These are phyloP conservation scores for Cryptosula pallasiana DNA, from an alignment of 2,888 invertebrate genomes.

Conservation along the genomic window DNA sequence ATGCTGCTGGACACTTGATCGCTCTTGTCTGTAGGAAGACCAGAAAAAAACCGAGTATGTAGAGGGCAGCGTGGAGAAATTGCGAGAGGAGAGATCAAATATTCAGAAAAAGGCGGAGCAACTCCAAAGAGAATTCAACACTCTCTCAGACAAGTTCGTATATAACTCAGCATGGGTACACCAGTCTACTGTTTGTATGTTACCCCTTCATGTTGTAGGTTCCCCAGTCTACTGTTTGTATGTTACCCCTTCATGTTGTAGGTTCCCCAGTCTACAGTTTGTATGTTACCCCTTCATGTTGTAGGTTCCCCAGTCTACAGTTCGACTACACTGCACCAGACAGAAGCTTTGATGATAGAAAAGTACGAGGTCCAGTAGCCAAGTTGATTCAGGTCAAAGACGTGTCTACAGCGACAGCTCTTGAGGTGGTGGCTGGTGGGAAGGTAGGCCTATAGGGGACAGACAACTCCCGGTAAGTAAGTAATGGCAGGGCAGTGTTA, in stretches of 20 bases:
- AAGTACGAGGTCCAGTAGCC: slow-evolving; percentile 71
- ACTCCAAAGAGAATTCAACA: slow-evolving; percentile 60
- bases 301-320: slow-evolving; percentile 53
- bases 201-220: neutral
- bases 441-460: slow-evolving; percentile 63
- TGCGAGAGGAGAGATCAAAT: slow-evolving; percentile 57
- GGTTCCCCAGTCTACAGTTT: slow-evolving; percentile 59
- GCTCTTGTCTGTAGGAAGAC: slow-evolving; percentile 56
- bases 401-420: slow-evolving; percentile 66
- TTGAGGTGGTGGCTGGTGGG: slow-evolving; percentile 80
- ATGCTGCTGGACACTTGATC: too few species aligned
- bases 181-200: neutral
- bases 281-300: slow-evolving; percentile 30
- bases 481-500: too few species aligned
- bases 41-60: slow-evolving; percentile 57
- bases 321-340: slow-evolving; percentile 76
- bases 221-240: neutral
- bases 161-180: neutral
- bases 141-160: slow-evolving; percentile 57
- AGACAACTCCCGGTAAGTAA: too few species aligned
- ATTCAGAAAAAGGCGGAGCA: slow-evolving; percentile 60
- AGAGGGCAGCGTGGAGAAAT: slow-evolving; percentile 60
- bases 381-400: slow-evolving; percentile 72
- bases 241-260: neutral
- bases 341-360: slow-evolving; percentile 48